Evolutionary conservation across 2,797 vertebrate species (phyloP).

Genomic region (Argyrosomus regius): DNA sequence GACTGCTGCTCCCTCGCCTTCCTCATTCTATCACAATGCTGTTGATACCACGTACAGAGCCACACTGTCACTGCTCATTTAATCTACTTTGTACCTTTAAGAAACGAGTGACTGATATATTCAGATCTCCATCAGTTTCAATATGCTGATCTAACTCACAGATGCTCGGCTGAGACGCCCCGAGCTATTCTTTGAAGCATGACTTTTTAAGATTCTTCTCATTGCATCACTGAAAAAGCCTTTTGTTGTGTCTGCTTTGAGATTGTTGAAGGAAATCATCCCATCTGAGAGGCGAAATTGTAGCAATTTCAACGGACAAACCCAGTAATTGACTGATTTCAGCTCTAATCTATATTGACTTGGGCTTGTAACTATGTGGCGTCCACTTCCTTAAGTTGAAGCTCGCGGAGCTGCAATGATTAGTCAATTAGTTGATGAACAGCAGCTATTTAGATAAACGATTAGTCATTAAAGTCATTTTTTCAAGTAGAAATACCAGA

Average conservation of each 20-base stretch:
- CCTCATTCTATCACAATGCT: conserved; percentile 9
- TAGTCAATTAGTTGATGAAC: neutral
- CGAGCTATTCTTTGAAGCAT: conserved; percentile 55
- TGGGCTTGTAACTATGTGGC: neutral
- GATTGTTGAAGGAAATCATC: conserved; percentile 4
- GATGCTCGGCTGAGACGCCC: conserved; percentile 35
- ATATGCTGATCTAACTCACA: conserved; percentile 36
- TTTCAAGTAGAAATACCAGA: neutral
- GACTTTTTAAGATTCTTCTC: conserved; percentile 43
- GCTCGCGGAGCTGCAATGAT: neutral
- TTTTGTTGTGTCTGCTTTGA: conserved; percentile 54
- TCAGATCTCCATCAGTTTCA: conserved; percentile 28
- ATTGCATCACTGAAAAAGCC: conserved; percentile 48
- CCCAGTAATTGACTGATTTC: neutral
- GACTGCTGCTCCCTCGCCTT: neutral
- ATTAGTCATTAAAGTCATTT: neutral
- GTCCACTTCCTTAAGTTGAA: neutral
- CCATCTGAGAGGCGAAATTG: neutral
- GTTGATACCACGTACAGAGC: neutral
- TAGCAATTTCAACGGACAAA: neutral
- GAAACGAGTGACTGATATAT: conserved; percentile 7
- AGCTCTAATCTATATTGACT: neutral
- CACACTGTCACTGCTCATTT: conserved; percentile 13
- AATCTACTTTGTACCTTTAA: conserved; percentile 16
- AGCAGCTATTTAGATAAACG: neutral